Percentiles rank a stretch among this genome's conserved stretches.
These are phyloP conservation scores for Mellivora capensis DNA, from an alignment of 2,113 vertebrate genomes.

Conservation along the genomic window DNA sequence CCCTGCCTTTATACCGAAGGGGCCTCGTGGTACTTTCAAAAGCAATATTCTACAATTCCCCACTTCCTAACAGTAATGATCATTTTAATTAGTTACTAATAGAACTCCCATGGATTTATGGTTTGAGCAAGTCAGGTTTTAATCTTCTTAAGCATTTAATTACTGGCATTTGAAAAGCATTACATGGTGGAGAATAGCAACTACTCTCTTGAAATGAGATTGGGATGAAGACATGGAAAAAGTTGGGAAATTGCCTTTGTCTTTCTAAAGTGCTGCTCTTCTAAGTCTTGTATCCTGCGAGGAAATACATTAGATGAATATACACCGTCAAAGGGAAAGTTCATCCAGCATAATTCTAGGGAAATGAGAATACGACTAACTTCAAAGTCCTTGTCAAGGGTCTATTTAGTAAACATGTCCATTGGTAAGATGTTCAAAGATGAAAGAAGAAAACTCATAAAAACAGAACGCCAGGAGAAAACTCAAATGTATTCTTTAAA, in stretches of 20 bases:
- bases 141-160: slow-evolving; percentile 66
- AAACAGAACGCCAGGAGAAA: neutral
- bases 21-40: neutral
- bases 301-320: slow-evolving; percentile 50
- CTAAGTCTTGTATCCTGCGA: slow-evolving; percentile 33
- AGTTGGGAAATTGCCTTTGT: slow-evolving; percentile 20
- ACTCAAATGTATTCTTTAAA: slow-evolving; percentile 12
- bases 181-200: slow-evolving; percentile 50
- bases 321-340: slow-evolving; percentile 1
- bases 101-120: slow-evolving; percentile 58
- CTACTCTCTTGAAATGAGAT: neutral
- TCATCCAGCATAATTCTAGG: neutral
- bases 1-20: neutral
- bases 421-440: slow-evolving; percentile 6
- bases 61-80: neutral
- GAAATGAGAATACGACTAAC: slow-evolving; percentile 12
- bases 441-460: slow-evolving; percentile 23
- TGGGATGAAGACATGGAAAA: neutral
- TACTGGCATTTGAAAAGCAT: slow-evolving; percentile 41
- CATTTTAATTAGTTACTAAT: slow-evolving; percentile 68
- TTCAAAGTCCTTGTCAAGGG: slow-evolving; percentile 26
- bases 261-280: slow-evolving; percentile 18
- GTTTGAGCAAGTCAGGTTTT: slow-evolving; percentile 30
- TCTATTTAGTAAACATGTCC: neutral
- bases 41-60: slow-evolving; percentile 24